These are phyloP conservation scores for Glomeris marginata DNA, from an alignment of 2,888 invertebrate species.

Conservation along the genomic window DNA sequence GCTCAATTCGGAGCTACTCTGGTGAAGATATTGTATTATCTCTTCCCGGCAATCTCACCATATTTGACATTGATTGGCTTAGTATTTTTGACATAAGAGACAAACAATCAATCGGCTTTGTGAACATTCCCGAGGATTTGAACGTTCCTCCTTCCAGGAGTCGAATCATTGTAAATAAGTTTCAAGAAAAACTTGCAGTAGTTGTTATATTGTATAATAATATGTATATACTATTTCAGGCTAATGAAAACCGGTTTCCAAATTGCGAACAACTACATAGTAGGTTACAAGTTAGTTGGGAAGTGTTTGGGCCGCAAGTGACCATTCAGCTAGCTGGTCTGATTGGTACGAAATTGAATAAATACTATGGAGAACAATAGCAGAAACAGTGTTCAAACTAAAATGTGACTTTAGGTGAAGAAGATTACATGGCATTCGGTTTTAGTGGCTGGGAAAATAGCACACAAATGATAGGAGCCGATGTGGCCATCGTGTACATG, in stretches of 20 bases:
- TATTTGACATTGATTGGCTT: constrained; percentile 71
- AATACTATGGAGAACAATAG: no score
- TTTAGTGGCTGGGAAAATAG: constrained; percentile 54
- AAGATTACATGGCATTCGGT: constrained; percentile 81
- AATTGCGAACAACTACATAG: constrained; percentile 75
- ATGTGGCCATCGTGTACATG: constrained; percentile 62
- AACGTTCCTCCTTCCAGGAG: constrained; percentile 76
- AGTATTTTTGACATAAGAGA: constrained; percentile 56
- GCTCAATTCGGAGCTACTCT: constrained; percentile 54
- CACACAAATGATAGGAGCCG: constrained; percentile 70
- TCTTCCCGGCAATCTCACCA: constrained; percentile 64
- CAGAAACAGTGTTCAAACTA: no score
- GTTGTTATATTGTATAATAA: background rate
- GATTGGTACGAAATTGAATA: no score
- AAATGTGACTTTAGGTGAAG: constrained; percentile 36
- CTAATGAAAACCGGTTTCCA: constrained; percentile 45
- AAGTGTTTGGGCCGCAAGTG: constrained; percentile 73
- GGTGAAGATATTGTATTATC: constrained; percentile 56
- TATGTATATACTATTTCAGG: constrained; percentile 14
- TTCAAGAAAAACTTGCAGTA: background rate
- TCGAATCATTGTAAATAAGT: constrained; percentile 36
- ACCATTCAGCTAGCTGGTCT: constrained; percentile 69
- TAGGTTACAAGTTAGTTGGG: constrained; percentile 71
- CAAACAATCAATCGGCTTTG: constrained; percentile 52
- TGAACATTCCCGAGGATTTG: constrained; percentile 59